phyloP scores from a whole-genome alignment of 37 sponge, comb jelly and placozoan species.

The Spongilla lacustris region DNA sequence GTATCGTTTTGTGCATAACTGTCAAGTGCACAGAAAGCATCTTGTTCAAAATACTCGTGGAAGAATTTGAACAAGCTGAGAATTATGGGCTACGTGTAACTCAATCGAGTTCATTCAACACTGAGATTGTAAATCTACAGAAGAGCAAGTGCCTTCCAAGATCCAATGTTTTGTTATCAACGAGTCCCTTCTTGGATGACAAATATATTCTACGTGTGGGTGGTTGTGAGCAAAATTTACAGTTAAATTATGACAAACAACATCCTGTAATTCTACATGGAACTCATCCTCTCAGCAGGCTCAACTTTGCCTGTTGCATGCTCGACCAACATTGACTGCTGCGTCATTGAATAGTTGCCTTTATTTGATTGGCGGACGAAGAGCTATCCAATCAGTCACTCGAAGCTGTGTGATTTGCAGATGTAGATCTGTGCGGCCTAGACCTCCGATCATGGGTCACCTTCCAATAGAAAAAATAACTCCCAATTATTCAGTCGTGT shows the following conservation, averaged over 20 bases:
- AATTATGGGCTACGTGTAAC: conserved; percentile 3
- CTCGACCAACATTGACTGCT: conserved; percentile 7
- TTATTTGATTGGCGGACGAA: conserved; percentile 24
- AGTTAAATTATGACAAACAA: conserved; percentile 13
- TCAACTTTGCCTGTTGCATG: conserved; percentile 36
- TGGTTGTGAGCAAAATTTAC: conserved; percentile 40
- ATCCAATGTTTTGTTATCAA: conserved; percentile 5
- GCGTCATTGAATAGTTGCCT: conserved; percentile 9
- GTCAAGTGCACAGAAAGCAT: not conserved
- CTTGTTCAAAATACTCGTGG: conserved; percentile 1
- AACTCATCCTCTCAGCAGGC: conserved; percentile 32
- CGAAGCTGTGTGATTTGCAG: conserved; percentile 20
- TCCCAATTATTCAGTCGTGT: not conserved
- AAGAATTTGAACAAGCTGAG: conserved; percentile 5
- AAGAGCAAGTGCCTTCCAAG: conserved; percentile 2
- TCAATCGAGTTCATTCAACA: conserved; percentile 17
- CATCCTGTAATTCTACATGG: conserved; percentile 54
- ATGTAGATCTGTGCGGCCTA: not conserved
- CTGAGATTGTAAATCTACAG: conserved; percentile 2
- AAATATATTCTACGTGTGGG: conserved; percentile 34
- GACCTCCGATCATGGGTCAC: conserved; percentile 21
- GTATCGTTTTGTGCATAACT: conserved; percentile 15
- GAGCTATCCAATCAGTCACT: conserved; percentile 17
- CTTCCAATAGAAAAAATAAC: conserved; percentile 31
- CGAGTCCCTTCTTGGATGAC: conserved; percentile 45